phyloP scores from a whole-genome alignment of 1,140 invertebrate genomes.

The Drosophila punjabiensis region DNA sequence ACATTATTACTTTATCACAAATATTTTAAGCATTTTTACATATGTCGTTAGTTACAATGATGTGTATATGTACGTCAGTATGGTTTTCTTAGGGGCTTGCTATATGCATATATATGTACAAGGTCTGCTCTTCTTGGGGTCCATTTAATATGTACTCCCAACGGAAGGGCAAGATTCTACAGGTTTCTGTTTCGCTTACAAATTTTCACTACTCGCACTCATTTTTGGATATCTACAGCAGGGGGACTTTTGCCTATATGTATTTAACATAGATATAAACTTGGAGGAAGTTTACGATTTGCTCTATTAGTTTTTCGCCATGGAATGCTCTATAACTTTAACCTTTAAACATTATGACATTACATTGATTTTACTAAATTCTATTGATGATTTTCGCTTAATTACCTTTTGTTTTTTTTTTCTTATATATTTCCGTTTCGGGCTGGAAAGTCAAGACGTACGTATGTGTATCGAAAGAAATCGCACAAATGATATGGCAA shows the following conservation, averaged over 20 bases:
- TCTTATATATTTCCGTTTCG: slow-evolving; percentile 27
- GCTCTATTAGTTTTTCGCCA: slow-evolving; percentile 40
- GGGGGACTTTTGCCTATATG: slow-evolving; percentile 61
- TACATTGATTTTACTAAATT: slow-evolving; percentile 51
- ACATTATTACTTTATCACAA: slow-evolving; percentile 84
- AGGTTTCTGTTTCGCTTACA: slow-evolving; percentile 51
- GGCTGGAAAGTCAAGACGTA: slow-evolving; percentile 57
- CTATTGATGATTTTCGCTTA: slow-evolving; percentile 49
- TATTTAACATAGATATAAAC: slow-evolving; percentile 40
- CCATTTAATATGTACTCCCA: slow-evolving; percentile 50
- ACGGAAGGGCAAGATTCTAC: slow-evolving; percentile 50
- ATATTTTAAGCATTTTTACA: slow-evolving; percentile 84
- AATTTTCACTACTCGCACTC: slow-evolving; percentile 54
- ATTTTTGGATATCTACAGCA: slow-evolving; percentile 68
- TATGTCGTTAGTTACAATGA: slow-evolving; percentile 79
- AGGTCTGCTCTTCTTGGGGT: slow-evolving; percentile 55
- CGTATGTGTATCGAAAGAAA: slow-evolving; percentile 37
- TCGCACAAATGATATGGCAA: slow-evolving; percentile 55
- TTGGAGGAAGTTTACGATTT: slow-evolving; percentile 74
- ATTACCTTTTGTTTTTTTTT: slow-evolving; percentile 9
- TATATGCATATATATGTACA: slow-evolving; percentile 65
- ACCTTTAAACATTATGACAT: slow-evolving; percentile 52
- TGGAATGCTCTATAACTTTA: slow-evolving; percentile 62
- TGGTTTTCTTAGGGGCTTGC: slow-evolving; percentile 12
- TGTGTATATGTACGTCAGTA: slow-evolving; percentile 63